A percentile compares a stretch with the other conserved stretches of the same genome.
phyloP scores from a whole-genome alignment of 2,113 vertebrate genomes.

The Aplodontia rufa region DNA sequence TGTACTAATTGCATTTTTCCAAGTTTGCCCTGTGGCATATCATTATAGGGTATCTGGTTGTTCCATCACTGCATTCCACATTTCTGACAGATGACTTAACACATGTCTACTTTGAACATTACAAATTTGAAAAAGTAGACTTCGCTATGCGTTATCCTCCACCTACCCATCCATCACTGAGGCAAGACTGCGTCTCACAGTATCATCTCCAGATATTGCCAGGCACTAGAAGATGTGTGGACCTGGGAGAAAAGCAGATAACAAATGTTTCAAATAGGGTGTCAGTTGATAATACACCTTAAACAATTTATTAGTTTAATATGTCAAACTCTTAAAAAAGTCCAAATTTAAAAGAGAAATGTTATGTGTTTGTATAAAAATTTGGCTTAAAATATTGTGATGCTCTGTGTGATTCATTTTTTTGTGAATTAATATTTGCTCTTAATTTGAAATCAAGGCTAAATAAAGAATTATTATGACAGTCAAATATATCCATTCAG shows the following conservation, averaged over 20 bases:
- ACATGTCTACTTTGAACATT: slow-evolving; percentile 60
- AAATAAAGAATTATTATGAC: background rate
- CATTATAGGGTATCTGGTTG: slow-evolving; percentile 52
- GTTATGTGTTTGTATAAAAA: background rate
- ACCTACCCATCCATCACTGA: slow-evolving; percentile 27
- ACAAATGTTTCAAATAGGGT: background rate
- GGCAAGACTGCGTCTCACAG: background rate
- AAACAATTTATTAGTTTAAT: background rate
- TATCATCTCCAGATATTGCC: background rate
- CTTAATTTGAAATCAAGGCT: slow-evolving; percentile 2
- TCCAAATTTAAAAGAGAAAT: background rate
- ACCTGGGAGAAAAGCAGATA: background rate
- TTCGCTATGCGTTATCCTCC: background rate
- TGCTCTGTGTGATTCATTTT: background rate
- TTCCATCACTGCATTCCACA: slow-evolving; percentile 57
- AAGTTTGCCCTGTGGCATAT: slow-evolving; percentile 36
- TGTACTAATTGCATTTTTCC: slow-evolving; percentile 10
- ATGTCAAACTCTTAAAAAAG: background rate
- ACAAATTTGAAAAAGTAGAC: slow-evolving; percentile 54
- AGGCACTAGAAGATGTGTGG: background rate
- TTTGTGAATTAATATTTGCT: background rate
- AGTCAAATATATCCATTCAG: background rate
- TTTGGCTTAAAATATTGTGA: background rate
- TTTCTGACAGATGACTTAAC: slow-evolving; percentile 51
- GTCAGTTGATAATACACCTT: background rate